Base-by-base conservation (phyloP, 2,113 vertebrate genomes). In the Ptilorrhoa leucosticta region DNA sequence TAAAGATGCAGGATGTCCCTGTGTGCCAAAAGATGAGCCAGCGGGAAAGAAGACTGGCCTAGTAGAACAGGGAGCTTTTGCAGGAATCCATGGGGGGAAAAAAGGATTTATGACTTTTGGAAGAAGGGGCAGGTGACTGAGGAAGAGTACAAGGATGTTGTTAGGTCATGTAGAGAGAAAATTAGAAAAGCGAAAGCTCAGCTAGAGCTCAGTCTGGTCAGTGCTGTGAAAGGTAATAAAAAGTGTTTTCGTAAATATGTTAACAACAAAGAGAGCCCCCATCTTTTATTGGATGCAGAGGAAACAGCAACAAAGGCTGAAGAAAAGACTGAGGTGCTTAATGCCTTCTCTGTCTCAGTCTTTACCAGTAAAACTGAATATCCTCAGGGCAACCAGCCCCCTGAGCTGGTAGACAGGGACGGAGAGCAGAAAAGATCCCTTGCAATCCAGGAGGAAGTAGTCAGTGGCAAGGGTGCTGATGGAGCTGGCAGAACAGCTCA, bases 341-440 rank as follows among this genome's bases (percentile, higher is more conserved):
- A 58, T 33, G 19, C 51, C 15, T 66, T 66, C 44, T 65, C 66
- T 44, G 13, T 81, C 44, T 65, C 51, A 44, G 37, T 51, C 51
- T 89, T 58, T 28, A 45, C 13, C 33, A 24, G 15, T 51, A 39
- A 65, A 65, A 66, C 39, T 51, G 60, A 50, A 24, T 44, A 39
- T 58, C 19, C 15, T 20, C 17, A 11, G 35, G 68, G 22, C 42
- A 57, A 1, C 44, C 0, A 0, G 12, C 8, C 15, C 15, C 51
- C 10, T 51, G 37, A 33, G 27, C 33, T 58, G 37, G 5, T 30
- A 31, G 44, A n/a, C 35, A 57, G 37, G 11, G 48, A 39, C 0
- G 0, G 58, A 35, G 33, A 56, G 31, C 31, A 73, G 51, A 45
- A 37, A 18, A 51, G 47, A 57, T 57, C 28, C 35, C 28, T 30